Conservation (phyloP, 2,797 vertebrate genomes). For the Podargus strigoides region DNA sequence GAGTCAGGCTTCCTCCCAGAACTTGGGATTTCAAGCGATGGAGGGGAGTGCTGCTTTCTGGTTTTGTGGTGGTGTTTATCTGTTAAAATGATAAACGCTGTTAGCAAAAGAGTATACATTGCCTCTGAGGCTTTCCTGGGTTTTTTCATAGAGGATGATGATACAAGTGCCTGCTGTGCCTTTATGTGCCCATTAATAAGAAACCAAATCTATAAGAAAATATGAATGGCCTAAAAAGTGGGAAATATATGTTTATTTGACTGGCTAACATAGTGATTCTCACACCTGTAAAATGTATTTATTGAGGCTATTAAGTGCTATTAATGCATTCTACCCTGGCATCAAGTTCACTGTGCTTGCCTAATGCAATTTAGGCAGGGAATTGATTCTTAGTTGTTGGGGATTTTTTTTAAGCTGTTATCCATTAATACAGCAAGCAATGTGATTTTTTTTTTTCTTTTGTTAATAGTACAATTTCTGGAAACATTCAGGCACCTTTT, state of each 20-base stretch:
- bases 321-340: background rate
- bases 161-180: background rate
- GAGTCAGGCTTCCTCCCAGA: background rate
- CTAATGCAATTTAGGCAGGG: background rate
- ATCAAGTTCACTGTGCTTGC: background rate
- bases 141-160: background rate
- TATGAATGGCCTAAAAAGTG: background rate
- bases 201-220: background rate
- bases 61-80: constrained; percentile 63
- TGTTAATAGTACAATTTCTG: background rate
- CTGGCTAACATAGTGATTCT: background rate
- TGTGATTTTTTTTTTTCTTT: background rate
- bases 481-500: background rate
- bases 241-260: background rate
- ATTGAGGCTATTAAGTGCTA: background rate
- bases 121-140: background rate
- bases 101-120: background rate
- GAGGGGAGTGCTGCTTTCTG: constrained; percentile 4
- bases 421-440: background rate
- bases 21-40: background rate
- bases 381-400: background rate
- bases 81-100: constrained; percentile 43
- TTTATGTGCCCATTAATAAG: background rate
- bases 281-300: background rate
- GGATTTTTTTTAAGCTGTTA: background rate